phyloP scores from a whole-genome alignment of 2,797 vertebrate genomes.

The Kryptolebias ocellatus region DNA sequence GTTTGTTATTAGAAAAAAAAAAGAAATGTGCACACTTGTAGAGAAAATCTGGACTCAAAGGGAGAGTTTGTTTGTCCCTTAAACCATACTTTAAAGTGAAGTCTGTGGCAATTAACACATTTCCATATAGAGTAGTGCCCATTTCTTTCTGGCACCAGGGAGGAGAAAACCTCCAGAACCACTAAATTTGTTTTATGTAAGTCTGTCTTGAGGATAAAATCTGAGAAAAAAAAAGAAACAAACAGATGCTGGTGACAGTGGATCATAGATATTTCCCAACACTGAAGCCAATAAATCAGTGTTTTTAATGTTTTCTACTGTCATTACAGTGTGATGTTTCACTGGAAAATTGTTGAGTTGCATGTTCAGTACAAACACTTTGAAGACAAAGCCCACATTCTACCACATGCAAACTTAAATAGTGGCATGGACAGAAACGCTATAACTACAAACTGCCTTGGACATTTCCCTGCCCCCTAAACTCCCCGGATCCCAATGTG shows the following conservation, averaged over 20 bases:
- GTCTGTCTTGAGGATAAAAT: conserved; percentile 10
- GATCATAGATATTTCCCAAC: not conserved
- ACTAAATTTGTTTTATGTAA: conserved; percentile 21
- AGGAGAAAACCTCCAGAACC: not conserved
- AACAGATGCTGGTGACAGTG: not conserved
- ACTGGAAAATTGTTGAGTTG: not conserved
- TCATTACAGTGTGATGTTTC: not conserved
- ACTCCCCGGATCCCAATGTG: not conserved
- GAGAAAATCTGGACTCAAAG: conserved; percentile 39
- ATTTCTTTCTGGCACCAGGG: not conserved
- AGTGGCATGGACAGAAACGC: not conserved
- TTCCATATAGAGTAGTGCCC: conserved; percentile 28
- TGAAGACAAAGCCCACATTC: too few relatives aligned
- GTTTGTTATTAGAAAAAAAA: conserved; percentile 42
- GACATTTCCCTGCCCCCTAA: not conserved
- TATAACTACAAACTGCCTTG: not conserved
- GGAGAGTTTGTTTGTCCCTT: conserved; percentile 28
- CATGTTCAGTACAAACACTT: not conserved
- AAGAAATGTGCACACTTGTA: conserved; percentile 33
- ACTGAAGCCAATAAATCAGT: not conserved
- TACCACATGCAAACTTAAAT: not conserved
- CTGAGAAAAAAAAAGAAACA: conserved; percentile 1
- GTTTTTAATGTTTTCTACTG: too few relatives aligned
- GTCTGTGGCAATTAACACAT: conserved; percentile 57
- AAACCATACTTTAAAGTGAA: conserved; percentile 42